Evolutionary conservation across 1,140 invertebrate species (phyloP).

Genomic region (Pseudobourletiella spinata): DNA sequence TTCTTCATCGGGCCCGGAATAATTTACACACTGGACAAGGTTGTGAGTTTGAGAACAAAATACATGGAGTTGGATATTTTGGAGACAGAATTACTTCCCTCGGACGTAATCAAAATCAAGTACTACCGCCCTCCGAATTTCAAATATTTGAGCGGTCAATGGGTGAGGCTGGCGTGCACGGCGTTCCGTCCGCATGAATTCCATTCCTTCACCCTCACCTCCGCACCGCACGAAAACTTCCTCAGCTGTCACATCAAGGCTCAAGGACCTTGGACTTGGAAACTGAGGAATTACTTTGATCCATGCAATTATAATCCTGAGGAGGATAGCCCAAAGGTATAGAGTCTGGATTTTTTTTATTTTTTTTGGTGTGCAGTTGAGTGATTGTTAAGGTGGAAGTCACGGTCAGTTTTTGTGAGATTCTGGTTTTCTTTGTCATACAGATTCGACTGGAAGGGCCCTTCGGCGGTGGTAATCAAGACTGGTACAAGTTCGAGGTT

Average conservation of each 20-base stretch:
- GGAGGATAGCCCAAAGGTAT: slow-evolving; percentile 63
- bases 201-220: slow-evolving; percentile 96
- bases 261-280: slow-evolving; percentile 99
- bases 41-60: slow-evolving; percentile 80
- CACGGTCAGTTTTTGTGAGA: no score
- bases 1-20: slow-evolving; percentile 91
- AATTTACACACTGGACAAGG: slow-evolving; percentile 81
- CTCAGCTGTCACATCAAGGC: slow-evolving; percentile 96
- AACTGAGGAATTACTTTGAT: slow-evolving; percentile 92
- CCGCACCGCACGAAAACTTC: slow-evolving; percentile 95
- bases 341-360: no score
- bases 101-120: slow-evolving; percentile 86
- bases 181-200: slow-evolving; percentile 86
- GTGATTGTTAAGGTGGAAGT: no score
- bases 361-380: no score
- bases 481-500: slow-evolving; percentile 97
- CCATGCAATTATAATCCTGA: slow-evolving; percentile 86
- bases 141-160: slow-evolving; percentile 84
- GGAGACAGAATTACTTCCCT: slow-evolving; percentile 90
- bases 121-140: slow-evolving; percentile 91
- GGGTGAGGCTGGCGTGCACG: slow-evolving; percentile 86
- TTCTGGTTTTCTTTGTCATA: slow-evolving; percentile 6
- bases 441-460: slow-evolving; percentile 86
- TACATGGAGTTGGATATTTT: slow-evolving; percentile 91
- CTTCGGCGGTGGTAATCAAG: slow-evolving; percentile 97